Base-by-base conservation (phyloP, 2,797 vertebrate species). In the Tragelaphus oryx region DNA sequence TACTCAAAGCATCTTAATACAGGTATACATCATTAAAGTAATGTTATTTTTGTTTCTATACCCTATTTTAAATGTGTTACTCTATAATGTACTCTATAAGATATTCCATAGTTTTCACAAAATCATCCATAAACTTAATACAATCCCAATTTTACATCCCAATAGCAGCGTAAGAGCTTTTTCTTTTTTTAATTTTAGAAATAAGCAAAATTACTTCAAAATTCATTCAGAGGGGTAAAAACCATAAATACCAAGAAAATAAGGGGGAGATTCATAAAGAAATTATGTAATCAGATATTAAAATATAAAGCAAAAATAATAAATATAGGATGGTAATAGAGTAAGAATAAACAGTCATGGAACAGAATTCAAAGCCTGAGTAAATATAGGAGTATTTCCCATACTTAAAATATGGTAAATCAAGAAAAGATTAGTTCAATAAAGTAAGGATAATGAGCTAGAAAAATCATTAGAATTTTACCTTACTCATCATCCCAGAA, bases 291-390 rank as follows among this genome's bases (percentile, higher is more conserved):
- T 86, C 54, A 81, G 55, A 55, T 82, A 76, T 30, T 24, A 50
- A 91, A 60, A 62, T 28, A n/a, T 87, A 89, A 89, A 86, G 28
- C 79, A 89, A 95, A 37, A 85, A 62, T 55, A 81, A 90, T 81
- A 75, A 90, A 80, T n/a, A 62, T 48, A 86, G 55, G 16, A 30
- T 86, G 48, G 62, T 65, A 81, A 93, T 44, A 20, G 75, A 75
- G 20, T 44, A 87, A 14, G 17, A 86, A 55, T 75, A 54, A 95
- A 48, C 26, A 85, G 54, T 80, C 46, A 28, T 50, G 54, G 54
- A 37, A 75, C 50, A 95, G 82, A 95, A 82, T 50, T 55, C n/a
- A 76, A 91, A 82, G 30, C 30, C 30, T 74, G 46, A 62, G 82
- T 81, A 28, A 60, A 75, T 54, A 62, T 28, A 93, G 17, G 46